Conservation (phyloP, 2,797 vertebrate genomes). For the Pogoniulus pusillus region DNA sequence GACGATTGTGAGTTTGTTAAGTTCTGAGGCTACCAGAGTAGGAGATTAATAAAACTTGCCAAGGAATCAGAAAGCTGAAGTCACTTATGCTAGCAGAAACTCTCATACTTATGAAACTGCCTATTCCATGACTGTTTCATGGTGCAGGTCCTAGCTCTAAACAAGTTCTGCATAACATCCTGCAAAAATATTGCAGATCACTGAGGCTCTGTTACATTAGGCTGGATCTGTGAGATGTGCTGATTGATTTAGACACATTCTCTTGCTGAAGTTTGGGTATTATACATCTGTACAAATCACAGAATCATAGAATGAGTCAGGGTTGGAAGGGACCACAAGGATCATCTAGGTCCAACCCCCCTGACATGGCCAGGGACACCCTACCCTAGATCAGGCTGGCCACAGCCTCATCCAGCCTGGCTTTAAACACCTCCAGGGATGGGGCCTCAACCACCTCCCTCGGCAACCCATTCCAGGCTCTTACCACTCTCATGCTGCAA, state of each 20-base stretch:
- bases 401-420: too few species aligned
- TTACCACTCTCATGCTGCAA: too few species aligned
- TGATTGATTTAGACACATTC: neutral
- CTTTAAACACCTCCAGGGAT: too few species aligned
- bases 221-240: constrained; percentile 6
- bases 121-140: neutral
- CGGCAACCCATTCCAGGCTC: too few species aligned
- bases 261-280: neutral
- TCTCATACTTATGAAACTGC: neutral
- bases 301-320: too few species aligned
- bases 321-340: too few species aligned
- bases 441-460: too few species aligned
- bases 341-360: too few species aligned
- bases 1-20: neutral
- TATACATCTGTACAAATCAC: neutral
- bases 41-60: neutral
- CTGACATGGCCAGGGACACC: too few species aligned
- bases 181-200: neutral
- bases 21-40: neutral
- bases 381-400: too few species aligned
- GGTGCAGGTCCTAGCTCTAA: neutral
- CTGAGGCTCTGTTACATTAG: neutral
- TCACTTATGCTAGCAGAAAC: neutral
- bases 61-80: neutral
- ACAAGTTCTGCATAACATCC: neutral